Evolutionary conservation across 2,888 invertebrate genomes (phyloP).

Genomic region (Pachliopta kotzebuea): DNA sequence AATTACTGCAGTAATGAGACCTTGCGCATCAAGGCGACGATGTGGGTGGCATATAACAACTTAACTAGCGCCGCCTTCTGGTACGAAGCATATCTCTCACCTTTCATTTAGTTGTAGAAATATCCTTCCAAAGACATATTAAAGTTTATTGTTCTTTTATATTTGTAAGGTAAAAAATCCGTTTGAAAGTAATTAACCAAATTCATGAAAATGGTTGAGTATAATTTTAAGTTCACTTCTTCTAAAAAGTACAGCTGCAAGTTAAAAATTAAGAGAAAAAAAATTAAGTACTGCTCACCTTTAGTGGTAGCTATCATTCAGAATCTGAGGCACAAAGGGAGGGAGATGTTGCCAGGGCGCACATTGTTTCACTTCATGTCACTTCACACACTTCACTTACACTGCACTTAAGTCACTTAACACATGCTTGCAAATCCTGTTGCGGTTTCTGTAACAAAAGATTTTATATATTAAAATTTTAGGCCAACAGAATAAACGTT

Average conservation of each 20-base stretch:
- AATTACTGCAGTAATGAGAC: too few relatives aligned
- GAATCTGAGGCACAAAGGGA: slow-evolving; percentile 43
- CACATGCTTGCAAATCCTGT: slow-evolving; percentile 46
- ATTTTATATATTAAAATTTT: slow-evolving; percentile 2
- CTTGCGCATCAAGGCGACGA: too few relatives aligned
- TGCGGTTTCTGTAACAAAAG: slow-evolving; percentile 35
- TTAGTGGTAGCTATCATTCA: slow-evolving; percentile 66
- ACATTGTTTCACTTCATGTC: slow-evolving; percentile 47
- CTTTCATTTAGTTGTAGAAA: too few relatives aligned
- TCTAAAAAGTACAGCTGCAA: not conserved
- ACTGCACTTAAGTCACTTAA: slow-evolving; percentile 51
- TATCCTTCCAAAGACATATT: too few relatives aligned
- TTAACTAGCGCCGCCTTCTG: too few relatives aligned
- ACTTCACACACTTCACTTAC: slow-evolving; percentile 50
- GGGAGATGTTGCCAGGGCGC: slow-evolving; percentile 35
- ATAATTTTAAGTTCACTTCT: not conserved
- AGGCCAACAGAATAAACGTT: not conserved
- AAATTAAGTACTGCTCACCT: slow-evolving; percentile 45
- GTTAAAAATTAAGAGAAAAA: not conserved
- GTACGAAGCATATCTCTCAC: too few relatives aligned
- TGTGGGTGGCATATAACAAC: too few relatives aligned
- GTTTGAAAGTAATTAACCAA: not conserved
- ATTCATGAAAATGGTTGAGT: not conserved
- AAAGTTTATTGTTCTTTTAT: too few relatives aligned
- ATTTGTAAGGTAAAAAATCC: too few relatives aligned